Evolutionary conservation across 2,797 vertebrate species (phyloP).

Genomic region (Pseudochirops corinnae): DNA sequence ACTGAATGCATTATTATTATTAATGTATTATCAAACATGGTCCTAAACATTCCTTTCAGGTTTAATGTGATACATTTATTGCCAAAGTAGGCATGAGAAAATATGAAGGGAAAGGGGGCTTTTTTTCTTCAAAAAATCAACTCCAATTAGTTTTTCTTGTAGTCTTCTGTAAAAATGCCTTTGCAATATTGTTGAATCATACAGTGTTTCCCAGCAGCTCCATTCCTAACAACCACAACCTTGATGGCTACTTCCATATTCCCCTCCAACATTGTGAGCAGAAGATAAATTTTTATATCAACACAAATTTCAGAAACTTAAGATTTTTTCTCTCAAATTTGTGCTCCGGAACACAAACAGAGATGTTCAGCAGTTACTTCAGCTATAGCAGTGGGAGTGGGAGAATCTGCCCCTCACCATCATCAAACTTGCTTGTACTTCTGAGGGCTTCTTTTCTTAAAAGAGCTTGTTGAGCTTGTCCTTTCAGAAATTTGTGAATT

Average conservation of each 20-base stretch:
- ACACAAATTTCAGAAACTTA: conserved; percentile 68
- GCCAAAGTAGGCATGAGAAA: not conserved
- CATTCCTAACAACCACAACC: conserved; percentile 98
- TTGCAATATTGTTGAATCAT: conserved; percentile 99
- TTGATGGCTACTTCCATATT: conserved; percentile 99
- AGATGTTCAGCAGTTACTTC: not conserved
- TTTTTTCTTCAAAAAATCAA: conserved; percentile 93
- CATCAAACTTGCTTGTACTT: not conserved
- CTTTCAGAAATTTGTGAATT: not conserved
- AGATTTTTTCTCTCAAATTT: conserved; percentile 70
- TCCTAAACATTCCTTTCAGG: not conserved
- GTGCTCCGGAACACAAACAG: not conserved
- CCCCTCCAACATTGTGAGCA: conserved; percentile 94
- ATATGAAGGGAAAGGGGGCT: not conserved
- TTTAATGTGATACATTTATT: not conserved
- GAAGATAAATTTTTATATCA: conserved; percentile 62
- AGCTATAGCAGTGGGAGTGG: not conserved
- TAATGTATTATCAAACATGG: not conserved
- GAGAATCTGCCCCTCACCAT: not conserved
- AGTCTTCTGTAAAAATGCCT: conserved; percentile 98
- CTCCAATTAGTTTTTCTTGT: conserved; percentile 98
- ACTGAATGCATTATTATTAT: not conserved
- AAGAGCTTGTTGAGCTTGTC: not conserved
- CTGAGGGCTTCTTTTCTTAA: not conserved
- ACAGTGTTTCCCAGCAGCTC: conserved; percentile 97